phyloP scores from a whole-genome alignment of 2,113 vertebrate genomes.

The Etheostoma cragini region DNA sequence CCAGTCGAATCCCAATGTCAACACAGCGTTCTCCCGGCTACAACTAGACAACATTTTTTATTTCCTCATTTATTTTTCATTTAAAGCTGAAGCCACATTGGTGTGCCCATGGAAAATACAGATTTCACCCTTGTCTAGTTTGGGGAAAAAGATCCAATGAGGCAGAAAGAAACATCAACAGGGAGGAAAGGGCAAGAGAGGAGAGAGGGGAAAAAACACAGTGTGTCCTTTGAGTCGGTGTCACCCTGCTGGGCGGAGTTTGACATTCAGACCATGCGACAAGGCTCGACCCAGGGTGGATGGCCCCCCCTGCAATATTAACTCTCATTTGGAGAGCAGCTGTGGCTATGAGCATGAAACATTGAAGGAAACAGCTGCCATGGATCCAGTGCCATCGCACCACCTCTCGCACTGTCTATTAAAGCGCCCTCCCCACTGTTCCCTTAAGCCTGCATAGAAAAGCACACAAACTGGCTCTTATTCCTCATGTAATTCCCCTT shows the following conservation, averaged over 20 bases:
- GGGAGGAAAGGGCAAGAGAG: slow-evolving; percentile 51
- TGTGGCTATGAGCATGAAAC: slow-evolving; percentile 98
- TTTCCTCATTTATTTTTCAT: slow-evolving; percentile 66
- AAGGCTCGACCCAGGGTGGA: slow-evolving; percentile 89
- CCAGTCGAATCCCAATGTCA: slow-evolving; percentile 7
- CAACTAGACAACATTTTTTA: slow-evolving; percentile 28
- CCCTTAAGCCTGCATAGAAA: slow-evolving; percentile 63
- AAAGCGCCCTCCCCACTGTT: slow-evolving; percentile 72
- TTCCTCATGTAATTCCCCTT: slow-evolving; percentile 48
- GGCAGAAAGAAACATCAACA: slow-evolving; percentile 67
- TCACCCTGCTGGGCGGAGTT: slow-evolving; percentile 82
- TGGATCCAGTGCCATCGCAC: slow-evolving; percentile 89
- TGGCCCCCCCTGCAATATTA: slow-evolving; percentile 95
- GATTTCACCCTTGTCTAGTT: slow-evolving; percentile 70
- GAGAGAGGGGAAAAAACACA: slow-evolving; percentile 43
- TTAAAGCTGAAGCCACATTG: slow-evolving; percentile 23
- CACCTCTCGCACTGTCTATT: slow-evolving; percentile 87
- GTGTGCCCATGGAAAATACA: slow-evolving; percentile 52
- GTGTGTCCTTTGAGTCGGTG: slow-evolving; percentile 82
- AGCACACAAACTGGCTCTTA: slow-evolving; percentile 62
- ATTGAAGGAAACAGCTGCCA: slow-evolving; percentile 99
- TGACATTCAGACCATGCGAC: slow-evolving; percentile 96
- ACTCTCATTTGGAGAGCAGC: slow-evolving; percentile 98
- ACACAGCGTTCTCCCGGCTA: slow-evolving; percentile 20
- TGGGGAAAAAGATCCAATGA: slow-evolving; percentile 48